These are phyloP conservation scores for Lithophane socia DNA, from an alignment of 2,888 invertebrate species.

Conservation along the genomic window DNA sequence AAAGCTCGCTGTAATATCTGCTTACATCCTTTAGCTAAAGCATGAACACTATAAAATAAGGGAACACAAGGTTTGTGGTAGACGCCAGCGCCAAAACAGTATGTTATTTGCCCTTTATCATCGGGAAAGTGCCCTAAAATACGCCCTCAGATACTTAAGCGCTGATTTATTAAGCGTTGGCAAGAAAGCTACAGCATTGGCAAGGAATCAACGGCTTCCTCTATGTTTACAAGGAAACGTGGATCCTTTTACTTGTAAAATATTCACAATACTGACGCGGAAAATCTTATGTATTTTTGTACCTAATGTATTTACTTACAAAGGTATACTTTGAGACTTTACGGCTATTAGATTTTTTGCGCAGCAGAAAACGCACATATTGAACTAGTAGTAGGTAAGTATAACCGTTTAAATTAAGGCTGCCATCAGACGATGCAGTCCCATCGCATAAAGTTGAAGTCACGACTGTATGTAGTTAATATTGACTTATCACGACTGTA, in stretches of 20 bases:
- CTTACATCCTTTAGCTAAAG: neutral
- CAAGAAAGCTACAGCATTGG: conserved; percentile 45
- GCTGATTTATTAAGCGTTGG: conserved; percentile 59
- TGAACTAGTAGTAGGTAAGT: too few relatives aligned
- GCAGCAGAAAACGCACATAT: too few relatives aligned
- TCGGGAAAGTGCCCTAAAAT: conserved; percentile 35
- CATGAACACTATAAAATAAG: conserved; percentile 27
- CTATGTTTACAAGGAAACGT: conserved; percentile 16
- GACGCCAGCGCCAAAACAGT: conserved; percentile 19
- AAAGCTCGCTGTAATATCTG: neutral
- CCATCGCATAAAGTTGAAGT: too few relatives aligned
- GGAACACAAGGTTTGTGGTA: conserved; percentile 7
- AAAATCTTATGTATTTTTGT: conserved; percentile 2
- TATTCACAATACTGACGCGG: conserved; percentile 9
- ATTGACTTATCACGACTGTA: too few relatives aligned
- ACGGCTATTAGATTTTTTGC: too few relatives aligned
- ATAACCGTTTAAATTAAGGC: too few relatives aligned
- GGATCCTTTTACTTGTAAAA: neutral
- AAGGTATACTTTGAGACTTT: too few relatives aligned
- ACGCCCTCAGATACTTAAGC: conserved; percentile 52
- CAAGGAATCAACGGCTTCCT: conserved; percentile 44
- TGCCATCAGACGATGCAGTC: too few relatives aligned
- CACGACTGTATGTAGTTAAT: too few relatives aligned
- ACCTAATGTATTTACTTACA: neutral
- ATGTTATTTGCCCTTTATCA: conserved; percentile 60